These are phyloP conservation scores for Drosophila affinis DNA, from an alignment of 2,888 invertebrate genomes.

Conservation along the genomic window DNA sequence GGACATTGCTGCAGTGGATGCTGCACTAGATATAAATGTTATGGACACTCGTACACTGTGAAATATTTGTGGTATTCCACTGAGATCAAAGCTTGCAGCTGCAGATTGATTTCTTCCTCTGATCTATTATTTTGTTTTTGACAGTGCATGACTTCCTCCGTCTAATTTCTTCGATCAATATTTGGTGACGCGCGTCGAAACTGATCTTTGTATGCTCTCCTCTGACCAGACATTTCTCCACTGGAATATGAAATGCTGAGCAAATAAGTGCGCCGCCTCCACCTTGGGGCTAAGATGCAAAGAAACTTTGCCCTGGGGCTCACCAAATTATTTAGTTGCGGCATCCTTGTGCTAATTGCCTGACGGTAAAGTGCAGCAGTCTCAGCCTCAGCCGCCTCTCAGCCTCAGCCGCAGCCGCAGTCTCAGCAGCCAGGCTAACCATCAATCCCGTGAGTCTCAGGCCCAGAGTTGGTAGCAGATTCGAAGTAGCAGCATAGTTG, in stretches of 20 bases:
- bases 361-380: constrained; percentile 71
- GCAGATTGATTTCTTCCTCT: not conserved
- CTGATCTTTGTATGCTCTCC: constrained; percentile 13
- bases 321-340: constrained; percentile 76
- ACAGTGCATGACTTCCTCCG: constrained; percentile 19
- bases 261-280: constrained; percentile 68
- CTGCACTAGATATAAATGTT: constrained; percentile 30
- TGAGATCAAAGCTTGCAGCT: too few species aligned
- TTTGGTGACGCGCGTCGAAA: constrained; percentile 64
- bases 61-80: not conserved
- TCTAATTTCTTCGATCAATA: constrained; percentile 62
- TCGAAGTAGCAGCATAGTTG: constrained; percentile 56
- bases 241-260: constrained; percentile 40
- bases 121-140: constrained; percentile 9
- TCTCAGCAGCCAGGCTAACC: constrained; percentile 47
- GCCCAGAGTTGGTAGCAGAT: constrained; percentile 26
- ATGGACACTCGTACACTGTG: constrained; percentile 1
- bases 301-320: constrained; percentile 51
- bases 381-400: constrained; percentile 6
- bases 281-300: not conserved
- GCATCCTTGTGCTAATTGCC: constrained; percentile 79
- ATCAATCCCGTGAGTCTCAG: constrained; percentile 65
- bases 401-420: constrained; percentile 5
- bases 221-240: constrained; percentile 1
- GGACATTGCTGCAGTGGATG: constrained; percentile 18